phyloP scores from a whole-genome alignment of 2,888 invertebrate genomes.

The Kuschelorhynchus macadamiae region DNA sequence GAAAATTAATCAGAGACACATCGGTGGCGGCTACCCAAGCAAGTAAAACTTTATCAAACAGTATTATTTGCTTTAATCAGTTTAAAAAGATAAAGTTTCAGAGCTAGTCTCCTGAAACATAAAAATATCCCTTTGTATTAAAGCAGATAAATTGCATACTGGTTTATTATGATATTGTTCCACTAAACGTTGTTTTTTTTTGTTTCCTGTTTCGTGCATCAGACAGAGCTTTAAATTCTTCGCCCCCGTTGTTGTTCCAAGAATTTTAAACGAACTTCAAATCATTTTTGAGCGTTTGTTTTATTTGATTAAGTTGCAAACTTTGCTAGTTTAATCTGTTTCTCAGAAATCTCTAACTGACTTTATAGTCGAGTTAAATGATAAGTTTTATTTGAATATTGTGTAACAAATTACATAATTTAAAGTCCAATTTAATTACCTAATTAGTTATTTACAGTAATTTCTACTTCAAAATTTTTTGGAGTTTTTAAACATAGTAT shows the following conservation, averaged over 20 bases:
- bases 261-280: slow-evolving; percentile 25
- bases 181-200: slow-evolving; percentile 19
- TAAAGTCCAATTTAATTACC: no score
- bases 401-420: no score
- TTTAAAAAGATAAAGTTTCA: slow-evolving; percentile 40
- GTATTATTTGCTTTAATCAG: slow-evolving; percentile 21
- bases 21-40: no score
- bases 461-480: no score
- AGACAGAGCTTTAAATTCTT: slow-evolving; percentile 17
- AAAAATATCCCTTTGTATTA: slow-evolving; percentile 25
- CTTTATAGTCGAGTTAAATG: not conserved
- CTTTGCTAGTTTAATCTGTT: slow-evolving; percentile 26
- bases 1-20: no score
- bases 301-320: slow-evolving; percentile 32
- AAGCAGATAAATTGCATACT: slow-evolving; percentile 28
- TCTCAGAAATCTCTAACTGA: slow-evolving; percentile 5
- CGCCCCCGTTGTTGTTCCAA: slow-evolving; percentile 18
- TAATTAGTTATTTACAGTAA: no score
- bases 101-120: slow-evolving; percentile 4
- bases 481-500: no score
- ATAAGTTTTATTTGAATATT: no score
- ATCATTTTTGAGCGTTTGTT: slow-evolving; percentile 32
- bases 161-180: slow-evolving; percentile 30
- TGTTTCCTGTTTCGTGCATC: slow-evolving; percentile 14
- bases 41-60: slow-evolving; percentile 3